Percentiles rank a stretch among this genome's conserved stretches.
Conservation (phyloP, 2,888 invertebrate genomes). For the Heteromurus nitidus region DNA sequence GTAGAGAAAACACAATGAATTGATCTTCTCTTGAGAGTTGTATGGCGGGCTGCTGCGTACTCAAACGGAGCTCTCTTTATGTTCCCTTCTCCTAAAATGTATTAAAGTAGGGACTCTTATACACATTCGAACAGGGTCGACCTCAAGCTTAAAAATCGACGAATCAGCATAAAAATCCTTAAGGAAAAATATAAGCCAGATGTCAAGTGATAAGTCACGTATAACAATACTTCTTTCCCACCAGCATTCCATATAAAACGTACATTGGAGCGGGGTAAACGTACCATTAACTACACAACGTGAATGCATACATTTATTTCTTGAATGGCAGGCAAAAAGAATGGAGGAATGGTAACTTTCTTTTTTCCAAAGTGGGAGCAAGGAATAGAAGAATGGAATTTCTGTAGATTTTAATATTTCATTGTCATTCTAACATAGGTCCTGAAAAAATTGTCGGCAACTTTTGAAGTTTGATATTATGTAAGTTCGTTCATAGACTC, state of each 20-base stretch:
- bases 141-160: constrained; percentile 47
- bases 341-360: constrained; percentile 32
- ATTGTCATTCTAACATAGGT: constrained; percentile 62
- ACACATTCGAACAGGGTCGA: background rate
- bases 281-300: background rate
- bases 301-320: constrained; percentile 13
- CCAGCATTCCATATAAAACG: background rate
- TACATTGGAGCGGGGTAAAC: background rate
- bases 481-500: too few species aligned
- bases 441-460: constrained; percentile 16
- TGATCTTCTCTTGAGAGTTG: constrained; percentile 33
- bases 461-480: too few species aligned
- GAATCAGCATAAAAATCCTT: constrained; percentile 57
- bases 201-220: constrained; percentile 67
- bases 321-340: background rate
- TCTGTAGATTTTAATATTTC: constrained; percentile 61
- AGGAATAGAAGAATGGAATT: constrained; percentile 32
- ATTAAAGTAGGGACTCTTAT: too few species aligned
- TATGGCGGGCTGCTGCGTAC: background rate
- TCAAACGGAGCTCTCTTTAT: too few species aligned
- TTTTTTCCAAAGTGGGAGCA: constrained; percentile 28
- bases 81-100: too few species aligned
- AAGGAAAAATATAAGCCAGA: constrained; percentile 57
- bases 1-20: constrained; percentile 43
- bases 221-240: constrained; percentile 47